phyloP scores from a whole-genome alignment of 2,113 vertebrate species.

The Silurus asotus region DNA sequence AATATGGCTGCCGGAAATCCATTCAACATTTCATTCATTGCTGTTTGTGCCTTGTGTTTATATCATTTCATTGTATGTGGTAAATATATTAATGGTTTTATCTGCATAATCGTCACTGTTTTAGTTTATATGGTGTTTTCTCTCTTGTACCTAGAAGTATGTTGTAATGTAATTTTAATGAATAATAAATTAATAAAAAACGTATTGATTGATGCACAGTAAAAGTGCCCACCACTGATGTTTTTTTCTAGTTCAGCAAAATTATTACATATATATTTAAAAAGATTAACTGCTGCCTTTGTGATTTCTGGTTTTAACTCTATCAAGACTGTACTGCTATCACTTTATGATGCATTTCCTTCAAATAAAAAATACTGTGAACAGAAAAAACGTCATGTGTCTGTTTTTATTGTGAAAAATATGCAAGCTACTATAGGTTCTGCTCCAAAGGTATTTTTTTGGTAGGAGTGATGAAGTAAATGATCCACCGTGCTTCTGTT shows the following conservation, averaged over 20 bases:
- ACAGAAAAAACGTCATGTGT: background rate
- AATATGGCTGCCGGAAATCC: background rate
- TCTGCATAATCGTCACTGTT: background rate
- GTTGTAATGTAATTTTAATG: constrained; percentile 26
- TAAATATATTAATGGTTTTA: background rate
- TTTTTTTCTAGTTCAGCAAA: background rate
- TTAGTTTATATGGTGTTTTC: background rate
- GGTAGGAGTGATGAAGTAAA: background rate
- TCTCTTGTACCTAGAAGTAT: constrained; percentile 35
- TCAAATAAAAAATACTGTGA: background rate
- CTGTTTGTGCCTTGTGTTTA: constrained; percentile 32
- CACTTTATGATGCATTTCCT: background rate
- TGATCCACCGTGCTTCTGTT: background rate
- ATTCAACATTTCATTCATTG: constrained; percentile 18
- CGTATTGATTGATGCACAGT: background rate
- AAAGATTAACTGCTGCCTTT: background rate
- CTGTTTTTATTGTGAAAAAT: background rate
- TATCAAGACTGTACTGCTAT: background rate
- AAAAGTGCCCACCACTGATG: background rate
- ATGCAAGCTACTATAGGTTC: background rate
- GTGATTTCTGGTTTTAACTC: background rate
- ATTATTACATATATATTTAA: background rate
- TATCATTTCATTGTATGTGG: constrained; percentile 32
- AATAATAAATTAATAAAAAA: constrained; percentile 16
- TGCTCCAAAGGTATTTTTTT: background rate